Evolutionary conservation across 2,888 invertebrate species (phyloP), one percentile per base, ranked within the genome.

Genomic region (Drosophila parthenogenetica): DNA sequence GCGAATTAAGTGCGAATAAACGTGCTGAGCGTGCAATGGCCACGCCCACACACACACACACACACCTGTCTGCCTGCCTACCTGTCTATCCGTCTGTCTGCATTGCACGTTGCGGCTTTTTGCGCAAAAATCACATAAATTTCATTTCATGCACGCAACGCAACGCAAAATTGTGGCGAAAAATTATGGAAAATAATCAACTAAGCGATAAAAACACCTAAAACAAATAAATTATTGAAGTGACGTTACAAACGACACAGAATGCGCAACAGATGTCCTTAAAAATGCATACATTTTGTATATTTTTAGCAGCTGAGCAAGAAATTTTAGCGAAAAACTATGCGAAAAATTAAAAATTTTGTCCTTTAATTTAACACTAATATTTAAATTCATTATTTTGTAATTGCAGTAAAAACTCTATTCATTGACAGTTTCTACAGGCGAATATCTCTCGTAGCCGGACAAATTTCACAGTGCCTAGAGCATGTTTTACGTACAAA

Each of bases 1-100:
- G 84, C 84, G 86, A 84, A 84, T 84, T 87, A 84, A 87, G 84
- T 87, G 87, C 84, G 84, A 84, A 85, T 87, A 87, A 83, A 83
- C 83, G 83, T 87, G 83, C 85, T 83, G 83, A 87, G 85, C 82
- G 83, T 84, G 87, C 83, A 74, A 48, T 25, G 67, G 39, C 71
- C 71, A 76, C 78, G 72, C 77, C 69, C 69, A 42, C 57, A 32
- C 14, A 17, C 17, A 14, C 29, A 29, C 10, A 29, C 13, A 35
- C 32, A n/a, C 45, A 62, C 49, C 45, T 22, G 39, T 11, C 53
- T 37, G 46, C 11, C 81, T 77, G 48, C 37, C n/a, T 39, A 40
- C 13, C 81, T 75, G 86, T 72, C 80, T 69, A 57, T 63, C 73
- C 45, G 53, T 37, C 37, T 53, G 48, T 42, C n/a, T 43, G 50